Conservation (phyloP, 2,888 invertebrate genomes). For the Ormyrus pomaceus region DNA sequence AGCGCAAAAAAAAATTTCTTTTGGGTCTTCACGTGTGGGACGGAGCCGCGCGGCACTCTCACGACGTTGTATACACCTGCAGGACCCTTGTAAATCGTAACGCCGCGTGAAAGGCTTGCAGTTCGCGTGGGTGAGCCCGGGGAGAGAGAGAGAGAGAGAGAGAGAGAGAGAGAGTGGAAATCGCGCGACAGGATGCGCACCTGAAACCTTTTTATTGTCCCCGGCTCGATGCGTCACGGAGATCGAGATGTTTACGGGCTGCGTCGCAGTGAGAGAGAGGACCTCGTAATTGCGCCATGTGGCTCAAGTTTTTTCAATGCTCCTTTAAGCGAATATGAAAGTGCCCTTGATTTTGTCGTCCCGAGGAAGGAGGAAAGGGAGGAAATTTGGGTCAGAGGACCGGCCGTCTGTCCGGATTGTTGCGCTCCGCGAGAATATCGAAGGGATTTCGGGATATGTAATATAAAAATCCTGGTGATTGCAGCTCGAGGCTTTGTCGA, state of each 20-base stretch:
- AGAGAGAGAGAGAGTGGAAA: conserved; percentile 3
- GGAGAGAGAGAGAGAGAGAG: neutral
- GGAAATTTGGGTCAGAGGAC: conserved; percentile 39
- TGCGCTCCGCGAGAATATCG: neutral
- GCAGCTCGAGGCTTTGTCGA: conserved; percentile 4
- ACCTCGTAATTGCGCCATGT: conserved; percentile 28
- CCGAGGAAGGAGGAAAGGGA: neutral
- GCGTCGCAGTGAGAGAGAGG: neutral
- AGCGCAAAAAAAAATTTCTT: conserved; percentile 44
- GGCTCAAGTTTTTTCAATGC: conserved; percentile 8
- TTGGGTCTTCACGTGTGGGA: neutral
- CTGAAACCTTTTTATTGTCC: no score
- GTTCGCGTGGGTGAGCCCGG: conserved; percentile 16
- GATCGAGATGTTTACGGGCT: neutral
- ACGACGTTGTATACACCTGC: conserved; percentile 39
- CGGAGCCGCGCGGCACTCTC: conserved; percentile 1
- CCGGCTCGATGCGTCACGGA: neutral
- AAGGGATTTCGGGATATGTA: neutral
- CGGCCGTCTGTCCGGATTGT: conserved; percentile 26
- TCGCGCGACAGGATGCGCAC: conserved; percentile 12
- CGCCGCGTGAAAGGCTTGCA: conserved; percentile 34
- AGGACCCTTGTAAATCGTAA: conserved; percentile 30
- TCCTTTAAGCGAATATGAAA: neutral
- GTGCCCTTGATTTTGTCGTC: conserved; percentile 17
- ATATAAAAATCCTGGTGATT: conserved; percentile 30